These are phyloP conservation scores for Opisthograptis luteolata DNA, from an alignment of 2,888 invertebrate genomes.

Conservation along the genomic window DNA sequence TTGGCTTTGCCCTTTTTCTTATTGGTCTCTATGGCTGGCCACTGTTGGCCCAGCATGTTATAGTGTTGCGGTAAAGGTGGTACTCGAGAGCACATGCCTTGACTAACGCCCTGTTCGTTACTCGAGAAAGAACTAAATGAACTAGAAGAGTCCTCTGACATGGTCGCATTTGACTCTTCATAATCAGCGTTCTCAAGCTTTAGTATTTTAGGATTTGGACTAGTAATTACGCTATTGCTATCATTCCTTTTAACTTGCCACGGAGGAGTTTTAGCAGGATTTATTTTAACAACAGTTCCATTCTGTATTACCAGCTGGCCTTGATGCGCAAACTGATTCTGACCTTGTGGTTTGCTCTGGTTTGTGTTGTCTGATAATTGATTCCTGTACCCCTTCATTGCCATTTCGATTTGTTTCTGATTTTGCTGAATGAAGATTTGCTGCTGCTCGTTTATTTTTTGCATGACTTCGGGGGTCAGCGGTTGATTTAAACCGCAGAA, in stretches of 20 bases:
- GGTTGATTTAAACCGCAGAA: conserved; percentile 77
- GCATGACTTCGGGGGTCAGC: conserved; percentile 81
- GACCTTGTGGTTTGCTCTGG: conserved; percentile 60
- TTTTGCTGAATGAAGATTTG: conserved; percentile 84
- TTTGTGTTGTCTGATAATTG: conserved; percentile 65
- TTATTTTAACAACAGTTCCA: conserved; percentile 78
- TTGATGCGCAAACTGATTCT: conserved; percentile 66
- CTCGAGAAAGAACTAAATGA: conserved; percentile 62
- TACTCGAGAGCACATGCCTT: conserved; percentile 87
- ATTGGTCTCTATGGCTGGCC: conserved; percentile 65
- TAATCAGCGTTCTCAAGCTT: conserved; percentile 68
- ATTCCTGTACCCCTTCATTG: conserved; percentile 77
- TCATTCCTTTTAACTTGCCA: conserved; percentile 83
- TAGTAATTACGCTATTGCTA: conserved; percentile 54
- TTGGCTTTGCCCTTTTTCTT: conserved; percentile 84
- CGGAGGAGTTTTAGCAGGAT: conserved; percentile 83
- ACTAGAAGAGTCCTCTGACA: conserved; percentile 67
- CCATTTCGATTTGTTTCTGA: conserved; percentile 81
- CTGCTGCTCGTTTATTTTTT: conserved; percentile 83
- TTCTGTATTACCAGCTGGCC: conserved; percentile 77
- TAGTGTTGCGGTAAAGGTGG: conserved; percentile 89
- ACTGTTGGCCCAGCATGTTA: conserved; percentile 75
- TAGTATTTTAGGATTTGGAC: conserved; percentile 65
- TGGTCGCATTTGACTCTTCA: conserved; percentile 64
- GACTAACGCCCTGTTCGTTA: conserved; percentile 67